Evolutionary conservation across 2,888 invertebrate genomes (phyloP).

Genomic region (Drosophila putrida): DNA sequence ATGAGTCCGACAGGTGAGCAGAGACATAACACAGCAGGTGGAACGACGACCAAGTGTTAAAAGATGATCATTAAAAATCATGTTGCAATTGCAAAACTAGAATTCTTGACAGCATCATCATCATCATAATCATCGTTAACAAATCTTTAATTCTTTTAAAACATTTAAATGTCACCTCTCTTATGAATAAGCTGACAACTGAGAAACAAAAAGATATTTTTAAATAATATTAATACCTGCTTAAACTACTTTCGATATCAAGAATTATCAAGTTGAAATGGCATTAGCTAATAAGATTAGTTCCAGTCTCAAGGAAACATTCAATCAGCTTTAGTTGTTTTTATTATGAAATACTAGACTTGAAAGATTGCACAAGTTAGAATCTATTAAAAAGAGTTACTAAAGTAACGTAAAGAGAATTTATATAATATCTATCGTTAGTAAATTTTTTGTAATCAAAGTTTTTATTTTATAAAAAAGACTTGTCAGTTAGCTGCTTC

Average conservation of each 20-base stretch:
- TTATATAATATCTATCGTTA: neutral
- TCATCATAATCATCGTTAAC: neutral
- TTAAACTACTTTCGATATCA: slow-evolving; percentile 7
- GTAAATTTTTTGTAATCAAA: too few species aligned
- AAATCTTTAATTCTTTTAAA: slow-evolving; percentile 9
- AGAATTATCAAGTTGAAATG: slow-evolving; percentile 2
- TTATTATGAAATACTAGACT: neutral
- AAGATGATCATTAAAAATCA: slow-evolving; percentile 39
- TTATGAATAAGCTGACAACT: slow-evolving; percentile 14
- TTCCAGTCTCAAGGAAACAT: slow-evolving; percentile 8
- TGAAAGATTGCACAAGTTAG: too few species aligned
- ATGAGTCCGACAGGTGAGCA: slow-evolving; percentile 47
- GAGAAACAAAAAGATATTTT: neutral
- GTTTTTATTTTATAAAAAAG: neutral
- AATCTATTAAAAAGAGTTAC: neutral
- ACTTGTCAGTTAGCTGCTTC: too few species aligned
- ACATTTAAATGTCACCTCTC: neutral
- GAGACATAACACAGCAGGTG: slow-evolving; percentile 26
- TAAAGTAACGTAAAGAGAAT: neutral
- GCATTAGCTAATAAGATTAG: neutral
- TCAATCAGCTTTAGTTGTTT: neutral
- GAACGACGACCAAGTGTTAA: slow-evolving; percentile 37
- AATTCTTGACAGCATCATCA: slow-evolving; percentile 17
- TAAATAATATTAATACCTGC: slow-evolving; percentile 5
- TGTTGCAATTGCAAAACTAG: slow-evolving; percentile 40